Conservation (phyloP, 2,888 invertebrate genomes). For the Cacoxenus indagator region DNA sequence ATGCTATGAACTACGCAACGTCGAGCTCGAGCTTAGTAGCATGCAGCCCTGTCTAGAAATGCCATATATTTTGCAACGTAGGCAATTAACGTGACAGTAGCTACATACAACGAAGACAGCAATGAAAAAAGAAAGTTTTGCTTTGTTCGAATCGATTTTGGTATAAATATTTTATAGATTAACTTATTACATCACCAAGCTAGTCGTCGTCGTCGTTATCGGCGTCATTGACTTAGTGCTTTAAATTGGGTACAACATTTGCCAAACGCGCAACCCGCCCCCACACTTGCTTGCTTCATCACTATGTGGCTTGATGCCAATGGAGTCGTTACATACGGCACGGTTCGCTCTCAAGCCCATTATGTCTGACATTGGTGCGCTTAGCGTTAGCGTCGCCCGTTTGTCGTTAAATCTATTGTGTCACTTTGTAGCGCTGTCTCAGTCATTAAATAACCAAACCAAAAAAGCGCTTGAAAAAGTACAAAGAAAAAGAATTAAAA, state of each 20-base stretch:
- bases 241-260: no score
- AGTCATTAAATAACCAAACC: background rate
- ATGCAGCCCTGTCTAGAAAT: background rate
- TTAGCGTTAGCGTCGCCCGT: background rate
- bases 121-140: background rate
- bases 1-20: no score
- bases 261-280: background rate
- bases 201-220: no score
- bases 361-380: no score
- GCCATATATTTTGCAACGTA: background rate
- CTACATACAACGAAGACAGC: background rate
- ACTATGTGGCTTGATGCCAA: no score
- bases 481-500: background rate
- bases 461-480: background rate
- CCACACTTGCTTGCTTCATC: no score
- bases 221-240: no score
- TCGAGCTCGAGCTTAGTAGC: background rate
- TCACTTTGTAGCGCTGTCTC: background rate
- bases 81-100: background rate
- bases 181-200: background rate
- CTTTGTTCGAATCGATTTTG: background rate
- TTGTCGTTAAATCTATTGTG: background rate
- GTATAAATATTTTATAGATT: background rate
- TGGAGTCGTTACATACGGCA: no score
- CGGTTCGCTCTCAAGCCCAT: no score